These are phyloP conservation scores for Euwallacea fornicatus DNA, from an alignment of 1,140 invertebrate genomes.

Conservation along the genomic window DNA sequence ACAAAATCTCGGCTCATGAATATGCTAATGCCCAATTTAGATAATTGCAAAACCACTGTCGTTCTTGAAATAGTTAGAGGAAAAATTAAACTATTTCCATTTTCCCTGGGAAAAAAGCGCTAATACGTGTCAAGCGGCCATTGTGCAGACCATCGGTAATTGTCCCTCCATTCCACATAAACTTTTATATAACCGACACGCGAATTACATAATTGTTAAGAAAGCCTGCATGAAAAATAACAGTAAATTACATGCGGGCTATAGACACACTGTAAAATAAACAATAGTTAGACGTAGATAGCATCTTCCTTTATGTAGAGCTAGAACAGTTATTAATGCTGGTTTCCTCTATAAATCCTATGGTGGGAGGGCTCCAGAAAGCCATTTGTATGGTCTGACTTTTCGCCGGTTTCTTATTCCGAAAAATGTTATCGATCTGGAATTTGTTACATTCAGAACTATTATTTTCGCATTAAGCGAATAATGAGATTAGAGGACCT, in stretches of 20 bases:
- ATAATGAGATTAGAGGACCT: not conserved
- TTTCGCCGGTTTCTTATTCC: too few species aligned
- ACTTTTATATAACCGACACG: constrained; percentile 28
- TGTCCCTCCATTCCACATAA: constrained; percentile 29
- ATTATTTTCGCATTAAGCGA: constrained; percentile 4
- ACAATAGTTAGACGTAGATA: constrained; percentile 27
- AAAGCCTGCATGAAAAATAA: constrained; percentile 21
- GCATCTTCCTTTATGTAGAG: constrained; percentile 22
- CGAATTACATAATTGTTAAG: constrained; percentile 33
- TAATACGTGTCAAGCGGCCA: constrained; percentile 31
- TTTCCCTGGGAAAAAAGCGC: constrained; percentile 4
- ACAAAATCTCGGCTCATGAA: not conserved
- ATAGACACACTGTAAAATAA: constrained; percentile 32
- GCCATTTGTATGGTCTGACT: constrained; percentile 6
- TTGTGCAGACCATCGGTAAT: constrained; percentile 28
- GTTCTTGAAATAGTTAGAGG: constrained; percentile 2
- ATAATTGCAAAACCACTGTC: constrained; percentile 1
- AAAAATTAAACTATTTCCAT: not conserved
- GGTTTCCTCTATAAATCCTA: constrained; percentile 25
- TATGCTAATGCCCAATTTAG: not conserved
- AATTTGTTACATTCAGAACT: not conserved
- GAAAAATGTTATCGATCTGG: not conserved
- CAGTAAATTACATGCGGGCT: constrained; percentile 29
- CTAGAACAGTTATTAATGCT: constrained; percentile 26
- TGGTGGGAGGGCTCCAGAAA: constrained; percentile 24